A percentile compares a stretch with the other conserved stretches of the same genome.
Evolutionary conservation across 1,140 invertebrate genomes (phyloP).

Genomic region (Hestina assimilis): DNA sequence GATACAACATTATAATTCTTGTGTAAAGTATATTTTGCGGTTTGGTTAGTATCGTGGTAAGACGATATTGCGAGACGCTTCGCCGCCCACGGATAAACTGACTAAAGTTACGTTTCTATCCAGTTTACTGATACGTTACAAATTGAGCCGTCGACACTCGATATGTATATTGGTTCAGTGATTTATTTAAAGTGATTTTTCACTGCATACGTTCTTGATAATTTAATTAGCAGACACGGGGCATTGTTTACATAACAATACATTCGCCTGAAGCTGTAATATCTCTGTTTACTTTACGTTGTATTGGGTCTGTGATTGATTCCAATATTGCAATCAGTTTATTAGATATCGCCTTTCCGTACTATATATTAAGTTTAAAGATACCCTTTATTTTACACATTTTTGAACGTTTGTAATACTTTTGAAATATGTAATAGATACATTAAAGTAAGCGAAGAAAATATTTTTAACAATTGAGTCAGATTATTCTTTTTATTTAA

Average conservation of each 20-base stretch:
- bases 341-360: too few relatives aligned
- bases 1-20: constrained; percentile 9
- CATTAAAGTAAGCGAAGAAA: not conserved
- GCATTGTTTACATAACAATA: constrained; percentile 20
- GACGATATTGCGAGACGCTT: constrained; percentile 43
- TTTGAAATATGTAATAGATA: too few relatives aligned
- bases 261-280: constrained; percentile 6
- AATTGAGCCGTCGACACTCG: constrained; percentile 54
- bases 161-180: constrained; percentile 39
- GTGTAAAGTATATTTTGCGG: constrained; percentile 62
- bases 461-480: not conserved
- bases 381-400: too few relatives aligned
- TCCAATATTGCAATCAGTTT: not conserved
- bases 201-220: constrained; percentile 24
- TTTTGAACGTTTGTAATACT: too few relatives aligned
- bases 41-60: constrained; percentile 40
- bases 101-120: constrained; percentile 49
- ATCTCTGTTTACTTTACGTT: not conserved
- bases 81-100: constrained; percentile 48
- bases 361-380: too few relatives aligned
- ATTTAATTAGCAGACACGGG: constrained; percentile 24
- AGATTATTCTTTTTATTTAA: not conserved
- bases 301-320: constrained; percentile 1
- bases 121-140: constrained; percentile 62
- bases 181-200: constrained; percentile 34